A percentile compares a stretch with the other conserved stretches of the same genome.
phyloP scores from a whole-genome alignment of 2,888 invertebrate species.

The Elysia crispata region DNA sequence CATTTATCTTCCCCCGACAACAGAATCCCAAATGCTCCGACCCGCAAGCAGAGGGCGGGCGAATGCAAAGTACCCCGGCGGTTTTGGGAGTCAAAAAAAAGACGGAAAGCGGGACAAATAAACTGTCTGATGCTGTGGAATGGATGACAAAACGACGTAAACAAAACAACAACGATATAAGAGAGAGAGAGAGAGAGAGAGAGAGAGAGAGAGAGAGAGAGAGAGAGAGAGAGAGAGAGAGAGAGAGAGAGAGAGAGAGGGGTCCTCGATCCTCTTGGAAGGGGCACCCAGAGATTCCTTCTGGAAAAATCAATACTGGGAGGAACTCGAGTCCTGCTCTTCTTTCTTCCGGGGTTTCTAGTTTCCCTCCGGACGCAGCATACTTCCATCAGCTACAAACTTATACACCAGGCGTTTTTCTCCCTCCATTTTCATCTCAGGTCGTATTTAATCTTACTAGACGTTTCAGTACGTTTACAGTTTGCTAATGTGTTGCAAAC shows the following conservation, averaged over 20 bases:
- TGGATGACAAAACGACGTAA: background rate
- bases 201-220: too few relatives aligned
- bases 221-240: slow-evolving; percentile 40
- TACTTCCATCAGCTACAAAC: background rate
- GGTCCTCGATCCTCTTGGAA: background rate
- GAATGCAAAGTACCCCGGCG: too few relatives aligned
- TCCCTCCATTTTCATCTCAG: background rate
- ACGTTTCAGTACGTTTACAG: too few relatives aligned
- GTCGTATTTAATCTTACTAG: too few relatives aligned
- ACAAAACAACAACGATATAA: background rate
- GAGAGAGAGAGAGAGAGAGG: background rate
- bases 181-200: too few relatives aligned
- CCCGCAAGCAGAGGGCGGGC: background rate
- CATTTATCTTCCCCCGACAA: too few relatives aligned
- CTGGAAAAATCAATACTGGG: background rate
- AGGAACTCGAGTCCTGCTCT: too few relatives aligned
- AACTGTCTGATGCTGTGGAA: background rate
- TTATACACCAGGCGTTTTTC: background rate
- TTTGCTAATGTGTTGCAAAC: too few relatives aligned
- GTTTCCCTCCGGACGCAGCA: background rate
- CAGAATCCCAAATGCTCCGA: background rate
- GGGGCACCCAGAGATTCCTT: background rate
- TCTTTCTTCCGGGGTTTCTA: too few relatives aligned
- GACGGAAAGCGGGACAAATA: slow-evolving; percentile 6
- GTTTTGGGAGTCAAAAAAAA: too few relatives aligned